Evolutionary conservation across 2,888 invertebrate species (phyloP), one percentile per base, ranked within the genome.

Genomic region (Sepiola atlantica): DNA sequence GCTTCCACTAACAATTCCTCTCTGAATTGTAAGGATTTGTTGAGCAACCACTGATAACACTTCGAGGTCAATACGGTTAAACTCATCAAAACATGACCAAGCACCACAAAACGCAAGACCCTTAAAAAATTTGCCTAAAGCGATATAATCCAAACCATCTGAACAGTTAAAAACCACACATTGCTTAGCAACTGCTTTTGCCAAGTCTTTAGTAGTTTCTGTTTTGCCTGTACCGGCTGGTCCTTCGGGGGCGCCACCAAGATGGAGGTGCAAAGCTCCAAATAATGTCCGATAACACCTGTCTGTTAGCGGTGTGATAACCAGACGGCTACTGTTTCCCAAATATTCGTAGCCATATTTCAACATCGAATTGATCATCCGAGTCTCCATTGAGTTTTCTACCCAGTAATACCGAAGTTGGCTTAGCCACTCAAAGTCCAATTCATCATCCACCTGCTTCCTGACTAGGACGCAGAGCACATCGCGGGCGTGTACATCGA

Each of bases 31-130:
- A 95, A 98, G 98, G 94, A 98, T 98, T 97, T 98, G 98, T 96
- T 98, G 98, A 0, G 98, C 98, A 0, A 97, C 98, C 6, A 98
- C 98, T 0, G 98, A 98, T 16, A 98, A 97, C 20, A 98, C 98
- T 97, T 98, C 98, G 94, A 98, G 98, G 95, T 98, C 98, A 94
- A 98, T 98, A 92, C 98, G 95, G 95, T 98, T 98, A 97, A 98
- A 98, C 97, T 98, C 98, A 95, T 98, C 98, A 96, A 98, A 98
- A 95, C 98, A 98, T 0, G 98, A 98, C 98, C 98, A 98, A 32
- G 97, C 97, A 18, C 97, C 97, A 95, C 97, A 97, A 3, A 97
- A 97, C 14, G 97, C 97, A 57, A 97, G 95, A 94, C 96, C 96
- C 95, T 97, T 97, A 95, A 97, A 97, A 95, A 97, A 97, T 95